These are phyloP conservation scores for Solea solea DNA, from an alignment of 2,113 vertebrate species.

Conservation along the genomic window DNA sequence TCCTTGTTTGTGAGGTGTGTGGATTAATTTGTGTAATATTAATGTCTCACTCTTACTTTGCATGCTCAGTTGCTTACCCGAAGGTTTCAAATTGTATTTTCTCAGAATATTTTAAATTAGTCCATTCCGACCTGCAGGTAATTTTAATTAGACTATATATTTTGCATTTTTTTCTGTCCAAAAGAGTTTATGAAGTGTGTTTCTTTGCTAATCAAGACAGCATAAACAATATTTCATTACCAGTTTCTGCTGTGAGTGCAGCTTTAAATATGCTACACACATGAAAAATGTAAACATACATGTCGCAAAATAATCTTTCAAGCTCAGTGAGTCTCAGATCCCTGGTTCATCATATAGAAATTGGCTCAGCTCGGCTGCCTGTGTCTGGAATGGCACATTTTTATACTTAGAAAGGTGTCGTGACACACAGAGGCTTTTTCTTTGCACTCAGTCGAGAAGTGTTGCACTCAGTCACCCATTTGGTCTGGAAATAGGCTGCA, in stretches of 20 bases:
- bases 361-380: slow-evolving; percentile 26
- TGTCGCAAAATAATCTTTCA: not conserved
- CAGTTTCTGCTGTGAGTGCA: not conserved
- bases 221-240: slow-evolving; percentile 24
- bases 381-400: slow-evolving; percentile 31
- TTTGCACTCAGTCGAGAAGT: slow-evolving; percentile 38
- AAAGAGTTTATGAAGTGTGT: slow-evolving; percentile 23
- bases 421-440: slow-evolving; percentile 45
- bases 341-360: slow-evolving; percentile 22
- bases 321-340: slow-evolving; percentile 1
- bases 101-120: too few species aligned
- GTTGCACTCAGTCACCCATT: slow-evolving; percentile 37
- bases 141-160: slow-evolving; percentile 13
- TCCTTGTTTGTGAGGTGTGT: too few species aligned
- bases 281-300: not conserved
- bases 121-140: slow-evolving; percentile 7
- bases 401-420: slow-evolving; percentile 41
- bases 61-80: too few species aligned
- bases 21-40: too few species aligned
- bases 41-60: too few species aligned
- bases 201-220: slow-evolving; percentile 17
- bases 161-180: slow-evolving; percentile 25
- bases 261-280: not conserved
- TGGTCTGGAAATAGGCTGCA: slow-evolving; percentile 30
- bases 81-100: too few species aligned